Conservation (phyloP, 2,888 invertebrate species). For the Yponomeuta evonymella region DNA sequence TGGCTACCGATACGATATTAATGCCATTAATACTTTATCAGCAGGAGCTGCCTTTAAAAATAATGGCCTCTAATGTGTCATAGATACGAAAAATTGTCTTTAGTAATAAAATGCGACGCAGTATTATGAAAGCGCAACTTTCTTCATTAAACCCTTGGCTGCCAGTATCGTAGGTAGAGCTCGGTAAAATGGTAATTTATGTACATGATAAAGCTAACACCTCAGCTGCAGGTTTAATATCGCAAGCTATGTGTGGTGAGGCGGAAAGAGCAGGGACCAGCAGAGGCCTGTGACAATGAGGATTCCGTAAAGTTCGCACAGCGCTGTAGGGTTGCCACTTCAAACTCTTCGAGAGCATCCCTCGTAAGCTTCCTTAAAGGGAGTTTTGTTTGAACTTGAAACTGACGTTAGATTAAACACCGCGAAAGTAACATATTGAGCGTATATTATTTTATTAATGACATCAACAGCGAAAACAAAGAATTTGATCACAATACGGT, state of each 20-base stretch:
- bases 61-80: not conserved
- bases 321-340: conserved; percentile 15
- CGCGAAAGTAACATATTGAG: too few relatives aligned
- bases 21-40: not conserved
- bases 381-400: too few relatives aligned
- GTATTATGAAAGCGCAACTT: not conserved
- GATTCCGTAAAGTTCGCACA: conserved; percentile 13
- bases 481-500: too few relatives aligned
- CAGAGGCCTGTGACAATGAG: conserved; percentile 70
- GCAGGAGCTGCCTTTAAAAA: not conserved
- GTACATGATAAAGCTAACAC: conserved; percentile 13
- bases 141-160: conserved; percentile 1
- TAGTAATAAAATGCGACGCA: not conserved
- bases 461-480: too few relatives aligned
- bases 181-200: conserved; percentile 10
- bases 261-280: conserved; percentile 62
- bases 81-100: not conserved
- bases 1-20: not conserved
- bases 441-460: too few relatives aligned
- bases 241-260: conserved; percentile 48
- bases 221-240: conserved; percentile 33
- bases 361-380: too few relatives aligned
- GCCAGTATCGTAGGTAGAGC: conserved; percentile 4
- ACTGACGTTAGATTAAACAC: too few relatives aligned
- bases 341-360: not conserved